Evolutionary conservation across 2,888 invertebrate species (phyloP).

Genomic region (Pecten maximus): DNA sequence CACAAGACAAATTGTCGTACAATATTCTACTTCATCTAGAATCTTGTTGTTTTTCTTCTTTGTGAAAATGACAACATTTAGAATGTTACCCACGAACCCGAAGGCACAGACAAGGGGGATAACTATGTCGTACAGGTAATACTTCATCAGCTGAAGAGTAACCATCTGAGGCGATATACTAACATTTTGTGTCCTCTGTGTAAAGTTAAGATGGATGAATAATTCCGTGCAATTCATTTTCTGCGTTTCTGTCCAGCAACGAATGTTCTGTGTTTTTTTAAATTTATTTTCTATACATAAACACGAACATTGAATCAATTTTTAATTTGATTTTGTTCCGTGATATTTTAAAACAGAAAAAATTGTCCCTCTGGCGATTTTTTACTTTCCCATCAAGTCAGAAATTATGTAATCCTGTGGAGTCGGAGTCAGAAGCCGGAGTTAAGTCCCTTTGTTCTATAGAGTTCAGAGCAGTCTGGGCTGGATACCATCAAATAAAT

Average conservation of each 20-base stretch:
- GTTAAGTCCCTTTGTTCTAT: no score
- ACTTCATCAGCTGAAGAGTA: conserved; percentile 38
- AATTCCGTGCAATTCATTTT: conserved; percentile 15
- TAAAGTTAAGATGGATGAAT: neutral
- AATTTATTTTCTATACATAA: no score
- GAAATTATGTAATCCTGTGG: no score
- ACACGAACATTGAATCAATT: neutral
- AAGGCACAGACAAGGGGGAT: conserved; percentile 88
- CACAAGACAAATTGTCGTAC: conserved; percentile 89
- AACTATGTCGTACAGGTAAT: conserved; percentile 77
- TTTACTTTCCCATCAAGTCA: no score
- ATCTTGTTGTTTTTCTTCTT: conserved; percentile 81
- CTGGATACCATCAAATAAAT: neutral
- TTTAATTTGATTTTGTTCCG: neutral
- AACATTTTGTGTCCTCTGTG: neutral
- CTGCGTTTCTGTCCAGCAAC: neutral
- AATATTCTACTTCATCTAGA: conserved; percentile 88
- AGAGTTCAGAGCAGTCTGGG: no score
- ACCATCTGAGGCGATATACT: neutral
- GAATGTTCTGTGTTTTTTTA: no score
- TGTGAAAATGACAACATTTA: conserved; percentile 90
- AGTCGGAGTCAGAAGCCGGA: no score
- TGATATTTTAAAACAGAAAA: no score
- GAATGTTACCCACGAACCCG: conserved; percentile 90
- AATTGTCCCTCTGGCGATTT: no score